Evolutionary conservation across 2,797 vertebrate species (phyloP).

Genomic region (Tokudaia muenninki): DNA sequence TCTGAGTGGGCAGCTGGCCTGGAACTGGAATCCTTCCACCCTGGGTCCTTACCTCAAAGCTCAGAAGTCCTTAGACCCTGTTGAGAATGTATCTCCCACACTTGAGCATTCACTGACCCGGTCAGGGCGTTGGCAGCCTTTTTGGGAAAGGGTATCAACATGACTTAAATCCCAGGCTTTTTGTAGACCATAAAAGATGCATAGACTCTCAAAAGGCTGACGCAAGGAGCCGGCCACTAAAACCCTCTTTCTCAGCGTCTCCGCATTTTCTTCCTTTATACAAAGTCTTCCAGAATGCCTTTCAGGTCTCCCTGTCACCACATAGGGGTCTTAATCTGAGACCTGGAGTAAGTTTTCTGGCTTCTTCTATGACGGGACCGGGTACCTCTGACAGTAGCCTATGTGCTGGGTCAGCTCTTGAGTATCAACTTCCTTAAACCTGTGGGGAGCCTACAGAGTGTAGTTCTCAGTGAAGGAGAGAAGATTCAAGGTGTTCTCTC

Average conservation of each 20-base stretch:
- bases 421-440: not conserved
- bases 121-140: not conserved
- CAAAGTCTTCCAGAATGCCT: not conserved
- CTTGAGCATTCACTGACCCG: not conserved
- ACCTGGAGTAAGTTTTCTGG: not conserved
- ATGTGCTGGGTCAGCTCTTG: not conserved
- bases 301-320: not conserved
- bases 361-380: not conserved
- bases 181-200: not conserved
- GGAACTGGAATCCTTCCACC: slow-evolving; percentile 48
- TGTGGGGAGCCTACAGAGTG: not conserved
- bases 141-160: not conserved
- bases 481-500: not conserved
- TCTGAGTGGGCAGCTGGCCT: slow-evolving; percentile 65
- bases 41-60: not conserved
- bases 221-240: not conserved
- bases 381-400: not conserved
- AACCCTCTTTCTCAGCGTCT: not conserved
- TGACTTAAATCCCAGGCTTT: not conserved
- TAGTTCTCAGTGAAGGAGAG: not conserved
- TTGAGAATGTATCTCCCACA: not conserved
- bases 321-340: not conserved
- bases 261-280: not conserved
- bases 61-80: not conserved
- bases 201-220: not conserved